Percentiles rank a stretch among this genome's conserved stretches.
Conservation (phyloP, 2,797 vertebrate genomes). For the Australoheros facetus region DNA sequence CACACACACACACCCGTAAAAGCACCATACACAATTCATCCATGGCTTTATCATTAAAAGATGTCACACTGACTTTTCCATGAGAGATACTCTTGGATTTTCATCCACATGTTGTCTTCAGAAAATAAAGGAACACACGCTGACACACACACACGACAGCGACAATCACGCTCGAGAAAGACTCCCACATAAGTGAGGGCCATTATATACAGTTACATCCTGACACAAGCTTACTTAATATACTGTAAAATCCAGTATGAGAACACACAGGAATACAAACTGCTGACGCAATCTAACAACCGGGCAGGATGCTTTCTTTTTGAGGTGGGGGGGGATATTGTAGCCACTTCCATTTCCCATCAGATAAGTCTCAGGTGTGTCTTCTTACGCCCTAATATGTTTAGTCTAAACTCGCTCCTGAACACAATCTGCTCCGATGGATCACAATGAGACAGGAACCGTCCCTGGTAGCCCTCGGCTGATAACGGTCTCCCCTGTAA, state of each 20-base stretch:
- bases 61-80: constrained; percentile 65
- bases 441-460: constrained; percentile 78
- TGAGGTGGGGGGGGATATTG: constrained; percentile 56
- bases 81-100: constrained; percentile 47
- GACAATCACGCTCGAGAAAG: not conserved
- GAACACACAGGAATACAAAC: not conserved
- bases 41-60: constrained; percentile 79
- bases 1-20: constrained; percentile 66
- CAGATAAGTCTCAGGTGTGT: constrained; percentile 90
- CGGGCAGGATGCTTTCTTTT: constrained; percentile 67
- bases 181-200: constrained; percentile 10
- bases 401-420: constrained; percentile 85
- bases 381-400: constrained; percentile 84
- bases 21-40: constrained; percentile 86
- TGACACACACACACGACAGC: not conserved
- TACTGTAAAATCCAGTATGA: not conserved
- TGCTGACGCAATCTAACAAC: constrained; percentile 2
- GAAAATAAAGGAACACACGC: not conserved
- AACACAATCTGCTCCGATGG: constrained; percentile 65
- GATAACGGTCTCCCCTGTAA: constrained; percentile 71
- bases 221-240: not conserved
- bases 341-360: constrained; percentile 80
- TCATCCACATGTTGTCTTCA: constrained; percentile 50
- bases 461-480: constrained; percentile 38
- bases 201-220: not conserved